Conservation (phyloP, 1,140 invertebrate genomes). For the Acromyrmex heyeri region DNA sequence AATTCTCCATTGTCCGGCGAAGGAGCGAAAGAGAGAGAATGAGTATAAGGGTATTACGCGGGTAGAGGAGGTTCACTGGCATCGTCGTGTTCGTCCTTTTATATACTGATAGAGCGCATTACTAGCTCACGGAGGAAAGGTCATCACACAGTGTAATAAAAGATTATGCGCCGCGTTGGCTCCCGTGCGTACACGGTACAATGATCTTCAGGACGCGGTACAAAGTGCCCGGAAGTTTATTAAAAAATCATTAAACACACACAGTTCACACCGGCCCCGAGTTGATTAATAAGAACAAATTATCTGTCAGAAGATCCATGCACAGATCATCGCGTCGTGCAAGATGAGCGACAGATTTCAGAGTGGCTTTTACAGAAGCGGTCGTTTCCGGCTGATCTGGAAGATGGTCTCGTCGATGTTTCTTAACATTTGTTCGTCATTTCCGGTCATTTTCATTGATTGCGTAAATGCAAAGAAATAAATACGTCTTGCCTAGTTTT, state of each 20-base stretch:
- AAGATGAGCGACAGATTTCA: neutral
- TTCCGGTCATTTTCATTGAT: neutral
- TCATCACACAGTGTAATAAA: slow-evolving; percentile 75
- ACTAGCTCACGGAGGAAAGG: slow-evolving; percentile 71
- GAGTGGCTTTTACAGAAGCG: neutral
- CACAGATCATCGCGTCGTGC: neutral
- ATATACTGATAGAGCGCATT: slow-evolving; percentile 68
- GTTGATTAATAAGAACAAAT: slow-evolving; percentile 69
- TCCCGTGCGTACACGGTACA: slow-evolving; percentile 72
- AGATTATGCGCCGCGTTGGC: slow-evolving; percentile 71
- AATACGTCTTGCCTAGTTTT: neutral
- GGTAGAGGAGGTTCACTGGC: slow-evolving; percentile 73
- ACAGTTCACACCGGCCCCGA: slow-evolving; percentile 56
- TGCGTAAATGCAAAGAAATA: neutral
- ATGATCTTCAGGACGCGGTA: slow-evolving; percentile 67
- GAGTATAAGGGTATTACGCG: slow-evolving; percentile 65
- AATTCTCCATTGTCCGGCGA: slow-evolving; percentile 26
- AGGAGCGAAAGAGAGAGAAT: slow-evolving; percentile 24
- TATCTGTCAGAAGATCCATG: neutral
- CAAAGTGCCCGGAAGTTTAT: slow-evolving; percentile 72
- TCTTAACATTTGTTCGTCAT: neutral
- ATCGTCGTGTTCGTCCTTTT: slow-evolving; percentile 66
- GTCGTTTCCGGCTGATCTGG: neutral
- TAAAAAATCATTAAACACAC: slow-evolving; percentile 73
- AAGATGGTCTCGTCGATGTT: neutral